Evolutionary conservation across 2,888 invertebrate genomes (phyloP), one percentile per base, ranked within the genome.

Genomic region (Homarus gammarus): DNA sequence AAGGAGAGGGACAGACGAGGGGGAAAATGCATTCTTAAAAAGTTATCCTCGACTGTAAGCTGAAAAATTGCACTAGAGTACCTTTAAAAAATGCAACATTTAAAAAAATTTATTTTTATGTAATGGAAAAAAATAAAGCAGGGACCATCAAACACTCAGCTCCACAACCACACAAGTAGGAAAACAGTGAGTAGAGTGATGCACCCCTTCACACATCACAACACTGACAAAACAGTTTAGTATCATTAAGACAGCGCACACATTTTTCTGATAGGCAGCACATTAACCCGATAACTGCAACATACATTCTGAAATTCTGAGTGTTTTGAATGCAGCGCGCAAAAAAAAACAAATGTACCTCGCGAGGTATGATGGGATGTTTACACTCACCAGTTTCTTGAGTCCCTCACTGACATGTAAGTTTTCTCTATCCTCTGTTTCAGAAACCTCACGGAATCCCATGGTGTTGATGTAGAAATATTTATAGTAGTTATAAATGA

Each of bases 1-100:
- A 82, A 81, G 77, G 64, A 84, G 82, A 85, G 85, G 85, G 51
- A 79, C 77, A 89, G 49, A 90, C 75, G 78, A 31, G 64, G 51
- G 51, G 70, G 73, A 82, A 87, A 83, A 64, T 56, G n/a, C 49
- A 85, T 68, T 79, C 72, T 84, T 64, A 84, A 89, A 51, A 22
- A 56, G 44, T 61, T 85, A 38, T 70, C 27, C 56, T 56, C 44
- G 44, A 61, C 38, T 40, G 49, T 22, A 38, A 44, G 18, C 22
- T 77, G 36, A 38, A 72, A 40, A 44, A 33, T 49, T 36, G 33
- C 72, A 68, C 68, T 15, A 73, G 22, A 73, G 78, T 33, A 2
- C 44, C 22, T 36, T 51, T 33, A 33, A 27, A 78, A 78, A 38
- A 79, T 61, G 79, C 79, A 61, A 78, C 40, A 56, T 44, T 12